Evolutionary conservation across 2,113 vertebrate species (phyloP).

Genomic region (Holacanthus passer): DNA sequence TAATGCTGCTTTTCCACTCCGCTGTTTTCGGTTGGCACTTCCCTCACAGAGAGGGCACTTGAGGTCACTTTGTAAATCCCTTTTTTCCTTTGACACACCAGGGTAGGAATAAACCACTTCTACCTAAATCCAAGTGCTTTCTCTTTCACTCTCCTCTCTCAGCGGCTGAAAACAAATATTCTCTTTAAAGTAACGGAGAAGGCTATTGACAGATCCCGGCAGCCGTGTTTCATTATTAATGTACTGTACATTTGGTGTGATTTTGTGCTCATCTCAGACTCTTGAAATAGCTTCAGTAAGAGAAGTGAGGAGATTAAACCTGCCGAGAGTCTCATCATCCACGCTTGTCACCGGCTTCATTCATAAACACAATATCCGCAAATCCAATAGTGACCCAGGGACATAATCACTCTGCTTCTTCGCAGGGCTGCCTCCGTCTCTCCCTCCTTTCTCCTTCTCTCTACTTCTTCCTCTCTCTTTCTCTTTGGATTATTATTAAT

Average conservation of each 20-base stretch:
- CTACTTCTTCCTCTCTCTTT: conserved; percentile 1
- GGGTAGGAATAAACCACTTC: conserved; percentile 35
- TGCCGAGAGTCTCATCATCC: conserved; percentile 50
- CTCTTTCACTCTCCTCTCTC: background rate
- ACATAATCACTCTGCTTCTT: conserved; percentile 57
- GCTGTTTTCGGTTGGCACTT: conserved; percentile 21
- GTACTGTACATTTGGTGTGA: background rate
- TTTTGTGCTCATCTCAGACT: conserved; percentile 30
- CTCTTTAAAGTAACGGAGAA: background rate
- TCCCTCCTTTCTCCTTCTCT: background rate
- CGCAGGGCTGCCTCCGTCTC: background rate
- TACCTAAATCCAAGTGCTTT: conserved; percentile 50
- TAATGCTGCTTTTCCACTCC: conserved; percentile 35
- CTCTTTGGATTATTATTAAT: conserved; percentile 34
- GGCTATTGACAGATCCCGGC: conserved; percentile 16
- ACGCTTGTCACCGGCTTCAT: conserved; percentile 58
- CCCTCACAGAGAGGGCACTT: conserved; percentile 42
- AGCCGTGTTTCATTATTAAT: conserved; percentile 37
- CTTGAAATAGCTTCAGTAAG: conserved; percentile 53
- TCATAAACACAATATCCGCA: conserved; percentile 70
- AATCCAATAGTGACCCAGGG: conserved; percentile 70
- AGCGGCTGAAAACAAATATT: conserved; percentile 35
- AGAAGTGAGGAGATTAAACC: conserved; percentile 64
- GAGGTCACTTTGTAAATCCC: conserved; percentile 61
- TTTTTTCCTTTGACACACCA: conserved; percentile 37